Conservation (phyloP, 2,113 vertebrate species). For the Eptesicus fuscus region DNA sequence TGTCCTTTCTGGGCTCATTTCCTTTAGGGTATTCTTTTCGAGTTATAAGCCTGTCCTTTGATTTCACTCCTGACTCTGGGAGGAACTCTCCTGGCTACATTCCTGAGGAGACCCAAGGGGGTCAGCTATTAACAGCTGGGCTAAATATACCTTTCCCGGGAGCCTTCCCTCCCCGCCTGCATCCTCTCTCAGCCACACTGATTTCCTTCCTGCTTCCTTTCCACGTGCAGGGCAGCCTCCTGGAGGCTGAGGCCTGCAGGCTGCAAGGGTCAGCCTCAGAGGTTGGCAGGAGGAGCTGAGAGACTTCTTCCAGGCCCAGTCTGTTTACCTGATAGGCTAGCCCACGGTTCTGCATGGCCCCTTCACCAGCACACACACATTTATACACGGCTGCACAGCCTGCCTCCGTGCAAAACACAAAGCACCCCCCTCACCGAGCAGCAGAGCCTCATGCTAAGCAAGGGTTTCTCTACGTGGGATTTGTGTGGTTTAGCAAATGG, state of each 20-base stretch:
- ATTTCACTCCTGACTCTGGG: not conserved
- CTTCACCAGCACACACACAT: no score
- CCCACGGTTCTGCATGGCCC: fast-evolving
- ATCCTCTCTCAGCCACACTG: not conserved
- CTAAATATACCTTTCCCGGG: not conserved
- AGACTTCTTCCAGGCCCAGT: not conserved
- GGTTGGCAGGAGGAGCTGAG: not conserved
- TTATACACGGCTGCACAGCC: fast-evolving
- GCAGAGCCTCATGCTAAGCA: not conserved
- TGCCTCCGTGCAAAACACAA: not conserved
- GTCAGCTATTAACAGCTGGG: not conserved
- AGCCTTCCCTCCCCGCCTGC: not conserved
- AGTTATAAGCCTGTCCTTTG: not conserved
- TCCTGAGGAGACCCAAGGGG: not conserved
- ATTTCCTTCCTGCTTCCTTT: not conserved
- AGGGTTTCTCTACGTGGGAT: not conserved
- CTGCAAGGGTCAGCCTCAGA: not conserved
- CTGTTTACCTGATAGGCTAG: not conserved
- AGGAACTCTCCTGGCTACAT: not conserved
- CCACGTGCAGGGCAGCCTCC: not conserved
- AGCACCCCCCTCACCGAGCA: not conserved
- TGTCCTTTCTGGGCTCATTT: slow-evolving; percentile 15
- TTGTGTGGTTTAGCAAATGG: not conserved
- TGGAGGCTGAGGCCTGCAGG: not conserved
- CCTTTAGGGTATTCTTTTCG: not conserved